Percentiles rank a stretch among this genome's conserved stretches.
Evolutionary conservation across 2,113 vertebrate species (phyloP).

Genomic region (Myodes glareolus): DNA sequence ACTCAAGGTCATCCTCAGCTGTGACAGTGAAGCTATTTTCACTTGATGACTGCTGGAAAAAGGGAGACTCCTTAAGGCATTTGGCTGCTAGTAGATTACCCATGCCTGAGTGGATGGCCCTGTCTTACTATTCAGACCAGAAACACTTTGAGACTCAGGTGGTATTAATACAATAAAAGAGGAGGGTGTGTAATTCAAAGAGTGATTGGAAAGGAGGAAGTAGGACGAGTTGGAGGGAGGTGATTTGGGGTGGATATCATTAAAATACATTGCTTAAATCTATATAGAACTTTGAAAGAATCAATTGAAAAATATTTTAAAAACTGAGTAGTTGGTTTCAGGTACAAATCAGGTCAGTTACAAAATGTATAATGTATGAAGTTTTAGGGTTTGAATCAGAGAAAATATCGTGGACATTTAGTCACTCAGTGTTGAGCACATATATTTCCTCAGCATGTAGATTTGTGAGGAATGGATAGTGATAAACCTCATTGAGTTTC

Average conservation of each 20-base stretch:
- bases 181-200: background rate
- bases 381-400: background rate
- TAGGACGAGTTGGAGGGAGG: too few relatives aligned
- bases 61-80: background rate
- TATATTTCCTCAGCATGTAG: background rate
- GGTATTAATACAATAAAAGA: background rate
- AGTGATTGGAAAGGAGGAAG: fast-evolving
- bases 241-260: background rate
- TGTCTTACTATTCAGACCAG: background rate
- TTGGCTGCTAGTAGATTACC: background rate
- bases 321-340: background rate
- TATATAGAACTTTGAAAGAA: background rate
- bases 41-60: background rate
- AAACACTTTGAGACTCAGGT: background rate
- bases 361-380: background rate
- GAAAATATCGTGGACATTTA: too few relatives aligned
- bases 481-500: too few relatives aligned
- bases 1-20: background rate
- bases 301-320: background rate
- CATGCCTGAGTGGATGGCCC: background rate
- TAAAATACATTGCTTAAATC: background rate
- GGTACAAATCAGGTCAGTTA: background rate
- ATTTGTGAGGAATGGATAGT: background rate
- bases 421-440: background rate
- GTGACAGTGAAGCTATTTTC: background rate